phyloP scores from a whole-genome alignment of 2,888 invertebrate genomes.

The Heliconius charithonia region DNA sequence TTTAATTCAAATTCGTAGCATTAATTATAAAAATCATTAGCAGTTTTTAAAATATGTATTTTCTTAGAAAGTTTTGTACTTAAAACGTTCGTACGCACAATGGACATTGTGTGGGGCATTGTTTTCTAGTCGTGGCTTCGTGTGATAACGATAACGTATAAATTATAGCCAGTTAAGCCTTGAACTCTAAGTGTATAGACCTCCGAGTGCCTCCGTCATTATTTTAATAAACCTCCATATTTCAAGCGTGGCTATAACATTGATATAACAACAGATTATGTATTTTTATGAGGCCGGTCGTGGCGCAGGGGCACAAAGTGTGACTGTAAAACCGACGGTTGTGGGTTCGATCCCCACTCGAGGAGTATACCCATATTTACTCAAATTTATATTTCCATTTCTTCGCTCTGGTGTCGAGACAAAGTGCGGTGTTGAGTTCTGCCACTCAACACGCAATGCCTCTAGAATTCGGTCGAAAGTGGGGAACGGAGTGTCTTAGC shows the following conservation, averaged over 20 bases:
- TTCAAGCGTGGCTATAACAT: constrained; percentile 42
- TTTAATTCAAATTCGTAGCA: too few species aligned
- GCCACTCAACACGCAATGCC: too few species aligned
- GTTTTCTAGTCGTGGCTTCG: constrained; percentile 53
- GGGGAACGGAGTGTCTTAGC: too few species aligned
- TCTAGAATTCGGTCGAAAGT: too few species aligned
- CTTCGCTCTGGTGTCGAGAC: too few species aligned
- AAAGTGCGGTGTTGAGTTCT: too few species aligned
- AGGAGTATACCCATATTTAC: too few species aligned
- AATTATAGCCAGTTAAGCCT: constrained; percentile 68
- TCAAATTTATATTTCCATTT: too few species aligned
- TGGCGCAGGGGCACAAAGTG: too few species aligned
- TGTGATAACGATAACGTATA: constrained; percentile 68
- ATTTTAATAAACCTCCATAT: constrained; percentile 58
- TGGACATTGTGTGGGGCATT: constrained; percentile 46
- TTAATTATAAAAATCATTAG: background rate
- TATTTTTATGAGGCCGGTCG: background rate
- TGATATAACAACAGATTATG: constrained; percentile 13
- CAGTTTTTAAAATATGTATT: background rate
- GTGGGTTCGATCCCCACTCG: too few species aligned
- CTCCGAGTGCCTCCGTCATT: constrained; percentile 59
- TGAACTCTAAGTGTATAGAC: constrained; percentile 75
- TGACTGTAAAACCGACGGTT: too few species aligned
- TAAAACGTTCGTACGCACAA: constrained; percentile 32
- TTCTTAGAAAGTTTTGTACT: constrained; percentile 1